Evolutionary conservation across 1,140 invertebrate species (phyloP).

Genomic region (Aphidius gifuensis): DNA sequence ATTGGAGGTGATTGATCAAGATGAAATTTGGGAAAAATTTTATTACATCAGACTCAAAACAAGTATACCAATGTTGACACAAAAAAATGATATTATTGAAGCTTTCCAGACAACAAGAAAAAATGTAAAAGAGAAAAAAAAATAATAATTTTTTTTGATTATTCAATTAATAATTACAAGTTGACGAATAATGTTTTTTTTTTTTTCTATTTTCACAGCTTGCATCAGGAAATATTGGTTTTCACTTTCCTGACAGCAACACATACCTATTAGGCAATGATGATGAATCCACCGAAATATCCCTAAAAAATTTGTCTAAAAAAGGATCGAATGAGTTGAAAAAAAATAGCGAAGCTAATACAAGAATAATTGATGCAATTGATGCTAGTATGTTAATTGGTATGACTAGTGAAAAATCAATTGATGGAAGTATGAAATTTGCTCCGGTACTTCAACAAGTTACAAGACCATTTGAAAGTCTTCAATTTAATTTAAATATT

Average conservation of each 20-base stretch:
- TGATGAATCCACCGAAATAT: slow-evolving; percentile 55
- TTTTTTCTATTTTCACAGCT: slow-evolving; percentile 49
- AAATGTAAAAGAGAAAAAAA: slow-evolving; percentile 35
- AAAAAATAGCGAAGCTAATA: slow-evolving; percentile 18
- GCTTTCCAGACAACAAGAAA: slow-evolving; percentile 47
- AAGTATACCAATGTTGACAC: slow-evolving; percentile 40
- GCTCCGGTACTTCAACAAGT: slow-evolving; percentile 56
- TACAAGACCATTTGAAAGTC: slow-evolving; percentile 49
- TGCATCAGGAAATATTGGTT: slow-evolving; percentile 64
- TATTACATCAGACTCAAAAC: slow-evolving; percentile 60
- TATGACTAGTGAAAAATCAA: slow-evolving; percentile 43
- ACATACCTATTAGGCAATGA: slow-evolving; percentile 60
- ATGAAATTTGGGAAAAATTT: slow-evolving; percentile 65
- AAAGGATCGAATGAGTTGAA: slow-evolving; percentile 40
- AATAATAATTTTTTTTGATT: slow-evolving; percentile 16
- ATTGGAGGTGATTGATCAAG: slow-evolving; percentile 61
- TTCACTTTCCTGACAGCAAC: slow-evolving; percentile 60
- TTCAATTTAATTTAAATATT: slow-evolving; percentile 62
- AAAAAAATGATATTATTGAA: slow-evolving; percentile 38
- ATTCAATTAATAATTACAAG: slow-evolving; percentile 1
- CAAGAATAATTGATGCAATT: slow-evolving; percentile 42
- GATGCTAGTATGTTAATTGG: slow-evolving; percentile 52
- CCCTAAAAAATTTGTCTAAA: slow-evolving; percentile 59
- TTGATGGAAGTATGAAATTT: slow-evolving; percentile 42
- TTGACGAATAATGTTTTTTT: not conserved